Percentiles rank a stretch among this genome's conserved stretches.
Evolutionary conservation across 2,888 invertebrate genomes (phyloP).

Genomic region (Tenodera sinensis): DNA sequence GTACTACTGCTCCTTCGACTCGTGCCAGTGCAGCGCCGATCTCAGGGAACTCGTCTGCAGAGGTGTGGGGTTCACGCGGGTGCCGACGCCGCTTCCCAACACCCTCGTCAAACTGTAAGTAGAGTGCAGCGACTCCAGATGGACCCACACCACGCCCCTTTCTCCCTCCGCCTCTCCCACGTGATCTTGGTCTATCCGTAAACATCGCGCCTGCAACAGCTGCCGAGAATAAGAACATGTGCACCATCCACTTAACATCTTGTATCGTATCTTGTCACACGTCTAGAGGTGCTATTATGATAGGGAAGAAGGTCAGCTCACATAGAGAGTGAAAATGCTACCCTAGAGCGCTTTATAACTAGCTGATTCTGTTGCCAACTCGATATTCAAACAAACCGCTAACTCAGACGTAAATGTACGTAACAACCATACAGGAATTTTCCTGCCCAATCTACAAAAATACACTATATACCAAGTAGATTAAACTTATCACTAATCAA

Average conservation of each 20-base stretch:
- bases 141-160: not conserved
- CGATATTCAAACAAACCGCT: too few species aligned
- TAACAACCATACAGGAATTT: too few species aligned
- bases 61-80: slow-evolving; percentile 38
- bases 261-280: too few species aligned
- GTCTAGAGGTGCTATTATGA: too few species aligned
- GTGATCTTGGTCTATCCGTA: not conserved
- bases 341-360: not conserved
- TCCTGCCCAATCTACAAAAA: too few species aligned
- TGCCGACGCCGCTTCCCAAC: slow-evolving; percentile 38
- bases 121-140: not conserved
- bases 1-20: slow-evolving; percentile 30
- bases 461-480: too few species aligned
- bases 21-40: slow-evolving; percentile 39
- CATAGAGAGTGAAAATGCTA: not conserved
- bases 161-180: not conserved
- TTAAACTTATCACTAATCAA: too few species aligned
- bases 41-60: slow-evolving; percentile 39
- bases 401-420: too few species aligned
- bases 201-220: not conserved
- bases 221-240: not conserved
- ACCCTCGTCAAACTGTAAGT: slow-evolving; percentile 41
- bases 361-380: not conserved
- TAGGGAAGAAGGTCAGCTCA: too few species aligned
- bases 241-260: too few species aligned